Percentiles rank a stretch among this genome's conserved stretches.
Conservation (phyloP, 2,113 vertebrate species). For the Vidua macroura region DNA sequence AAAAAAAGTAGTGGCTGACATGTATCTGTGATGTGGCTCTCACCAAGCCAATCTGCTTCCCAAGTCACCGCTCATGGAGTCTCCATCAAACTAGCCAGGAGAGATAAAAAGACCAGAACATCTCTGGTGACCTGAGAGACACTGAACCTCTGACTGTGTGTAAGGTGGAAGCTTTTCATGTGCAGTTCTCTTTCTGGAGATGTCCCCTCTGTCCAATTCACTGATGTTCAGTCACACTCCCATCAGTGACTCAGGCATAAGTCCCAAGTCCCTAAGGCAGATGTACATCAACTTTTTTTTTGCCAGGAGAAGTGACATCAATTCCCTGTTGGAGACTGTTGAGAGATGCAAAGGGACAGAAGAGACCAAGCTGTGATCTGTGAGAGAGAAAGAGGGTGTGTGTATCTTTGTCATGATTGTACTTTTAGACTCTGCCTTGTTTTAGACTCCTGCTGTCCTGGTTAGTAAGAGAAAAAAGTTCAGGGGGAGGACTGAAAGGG, state of each 20-base stretch:
- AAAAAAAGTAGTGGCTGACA: neutral
- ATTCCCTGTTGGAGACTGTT: conserved; percentile 30
- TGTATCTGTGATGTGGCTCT: neutral
- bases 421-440: neutral
- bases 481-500: neutral
- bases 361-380: conserved; percentile 5
- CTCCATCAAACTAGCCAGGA: neutral
- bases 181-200: neutral
- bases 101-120: neutral
- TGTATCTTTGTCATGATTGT: neutral
- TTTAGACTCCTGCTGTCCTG: neutral
- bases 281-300: conserved; percentile 55
- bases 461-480: neutral
- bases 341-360: conserved; percentile 26
- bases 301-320: conserved; percentile 45
- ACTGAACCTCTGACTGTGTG: neutral
- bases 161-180: neutral
- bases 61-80: neutral
- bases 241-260: conserved; percentile 22
- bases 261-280: conserved; percentile 47
- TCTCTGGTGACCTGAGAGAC: neutral
- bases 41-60: neutral
- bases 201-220: conserved; percentile 5
- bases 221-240: neutral
- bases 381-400: neutral